A percentile compares a stretch with the other conserved stretches of the same genome.
phyloP scores from a whole-genome alignment of 2,797 vertebrate genomes.

The Siniperca scherzeri region DNA sequence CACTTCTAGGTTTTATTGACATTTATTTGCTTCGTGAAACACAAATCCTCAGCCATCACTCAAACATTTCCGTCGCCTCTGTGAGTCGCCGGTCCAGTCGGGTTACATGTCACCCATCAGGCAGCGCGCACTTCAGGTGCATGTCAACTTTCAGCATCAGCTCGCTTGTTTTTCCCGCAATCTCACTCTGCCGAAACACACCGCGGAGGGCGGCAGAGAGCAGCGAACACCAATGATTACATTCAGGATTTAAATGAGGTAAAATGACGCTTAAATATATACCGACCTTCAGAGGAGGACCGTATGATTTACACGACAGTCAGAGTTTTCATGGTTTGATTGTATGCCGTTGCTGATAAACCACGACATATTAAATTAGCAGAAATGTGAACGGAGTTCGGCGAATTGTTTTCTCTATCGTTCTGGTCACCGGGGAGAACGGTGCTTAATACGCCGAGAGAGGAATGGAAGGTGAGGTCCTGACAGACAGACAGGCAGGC shows the following conservation, averaged over 20 bases:
- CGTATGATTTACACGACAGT: not conserved
- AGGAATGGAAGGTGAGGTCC: not conserved
- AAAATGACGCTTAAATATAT: accelerated
- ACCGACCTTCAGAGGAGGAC: not conserved
- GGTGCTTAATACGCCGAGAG: not conserved
- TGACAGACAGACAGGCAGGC: not conserved
- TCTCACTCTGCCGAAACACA: not conserved
- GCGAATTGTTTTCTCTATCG: not conserved
- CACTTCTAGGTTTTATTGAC: not conserved
- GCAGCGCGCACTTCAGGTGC: not conserved
- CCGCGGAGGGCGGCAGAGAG: constrained; percentile 13
- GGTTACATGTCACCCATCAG: not conserved
- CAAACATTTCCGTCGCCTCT: not conserved
- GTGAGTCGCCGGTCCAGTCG: not conserved
- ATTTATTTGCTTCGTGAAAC: too few relatives aligned
- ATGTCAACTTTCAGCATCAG: not conserved
- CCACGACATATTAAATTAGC: not conserved
- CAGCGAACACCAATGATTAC: not conserved
- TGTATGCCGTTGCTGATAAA: too few relatives aligned
- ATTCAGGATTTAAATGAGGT: not conserved
- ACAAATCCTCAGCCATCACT: not conserved
- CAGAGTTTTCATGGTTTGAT: not conserved
- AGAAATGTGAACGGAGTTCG: not conserved
- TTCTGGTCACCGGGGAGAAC: not conserved
- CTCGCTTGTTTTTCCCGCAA: not conserved